A percentile compares a stretch with the other conserved stretches of the same genome.
phyloP scores from a whole-genome alignment of 2,797 vertebrate genomes.

The Anableps anableps region DNA sequence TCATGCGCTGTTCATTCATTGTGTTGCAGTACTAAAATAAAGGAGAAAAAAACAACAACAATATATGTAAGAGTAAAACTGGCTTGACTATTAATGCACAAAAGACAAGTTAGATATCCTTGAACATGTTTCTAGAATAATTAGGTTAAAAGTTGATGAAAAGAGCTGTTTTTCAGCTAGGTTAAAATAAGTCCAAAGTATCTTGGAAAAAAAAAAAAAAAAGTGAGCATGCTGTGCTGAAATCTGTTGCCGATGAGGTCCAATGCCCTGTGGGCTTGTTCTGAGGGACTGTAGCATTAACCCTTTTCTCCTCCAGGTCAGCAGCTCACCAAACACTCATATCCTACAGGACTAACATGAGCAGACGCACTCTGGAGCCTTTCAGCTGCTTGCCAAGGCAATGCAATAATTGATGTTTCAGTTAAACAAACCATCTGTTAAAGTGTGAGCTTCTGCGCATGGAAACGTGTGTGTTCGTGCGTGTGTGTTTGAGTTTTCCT shows the following conservation, averaged over 20 bases:
- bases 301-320: slow-evolving; percentile 79
- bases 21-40: slow-evolving; percentile 92
- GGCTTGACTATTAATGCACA: background rate
- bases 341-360: slow-evolving; percentile 69
- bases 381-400: slow-evolving; percentile 75
- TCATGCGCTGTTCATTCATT: slow-evolving; percentile 94
- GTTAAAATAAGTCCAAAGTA: slow-evolving; percentile 51
- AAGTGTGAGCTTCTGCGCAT: slow-evolving; percentile 48
- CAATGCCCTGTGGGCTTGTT: slow-evolving; percentile 75
- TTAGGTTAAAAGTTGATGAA: background rate
- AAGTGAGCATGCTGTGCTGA: slow-evolving; percentile 64
- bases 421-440: slow-evolving; percentile 86
- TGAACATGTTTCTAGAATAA: slow-evolving; percentile 2
- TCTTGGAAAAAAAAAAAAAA: slow-evolving; percentile 26
- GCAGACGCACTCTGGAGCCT: slow-evolving; percentile 55
- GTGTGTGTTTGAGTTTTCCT: slow-evolving; percentile 40
- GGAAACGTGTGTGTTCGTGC: slow-evolving; percentile 9
- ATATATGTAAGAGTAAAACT: background rate
- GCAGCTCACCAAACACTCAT: slow-evolving; percentile 78
- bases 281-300: slow-evolving; percentile 78
- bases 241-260: slow-evolving; percentile 74
- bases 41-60: slow-evolving; percentile 27
- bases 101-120: background rate
- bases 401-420: slow-evolving; percentile 83
- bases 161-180: slow-evolving; percentile 53